Conservation (phyloP, 2,113 vertebrate genomes). For the Callospermophilus lateralis region DNA sequence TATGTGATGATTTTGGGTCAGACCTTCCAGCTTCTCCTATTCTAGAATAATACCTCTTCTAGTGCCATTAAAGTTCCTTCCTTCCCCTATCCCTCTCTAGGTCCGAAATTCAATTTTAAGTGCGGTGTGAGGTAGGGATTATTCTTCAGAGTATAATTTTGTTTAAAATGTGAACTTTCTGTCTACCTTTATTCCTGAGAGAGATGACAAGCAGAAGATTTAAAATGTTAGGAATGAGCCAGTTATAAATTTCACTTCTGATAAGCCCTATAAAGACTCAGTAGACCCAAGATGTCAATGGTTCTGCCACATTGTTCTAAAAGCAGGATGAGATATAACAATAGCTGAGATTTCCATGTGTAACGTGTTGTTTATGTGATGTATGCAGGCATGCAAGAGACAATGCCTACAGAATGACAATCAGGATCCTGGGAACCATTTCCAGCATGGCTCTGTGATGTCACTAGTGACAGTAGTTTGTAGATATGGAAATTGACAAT, state of each 20-base stretch:
- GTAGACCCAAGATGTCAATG: not conserved
- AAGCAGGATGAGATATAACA: conserved; percentile 10
- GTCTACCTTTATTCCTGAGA: not conserved
- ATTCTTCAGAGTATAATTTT: not conserved
- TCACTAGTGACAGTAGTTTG: not conserved
- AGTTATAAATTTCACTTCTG: not conserved
- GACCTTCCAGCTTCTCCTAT: not conserved
- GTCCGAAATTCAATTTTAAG: not conserved
- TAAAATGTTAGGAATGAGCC: not conserved
- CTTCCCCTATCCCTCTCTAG: not conserved
- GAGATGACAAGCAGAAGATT: not conserved
- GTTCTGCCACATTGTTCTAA: not conserved
- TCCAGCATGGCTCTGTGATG: not conserved
- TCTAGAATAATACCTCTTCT: not conserved
- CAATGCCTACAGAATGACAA: not conserved
- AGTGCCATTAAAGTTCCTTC: not conserved
- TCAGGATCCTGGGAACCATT: not conserved
- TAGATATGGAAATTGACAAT: not conserved
- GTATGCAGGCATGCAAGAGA: not conserved
- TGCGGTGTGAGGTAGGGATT: conserved; percentile 68
- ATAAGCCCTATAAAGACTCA: not conserved
- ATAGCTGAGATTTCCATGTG: not conserved
- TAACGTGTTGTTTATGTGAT: not conserved
- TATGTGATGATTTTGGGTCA: not conserved
- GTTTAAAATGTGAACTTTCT: conserved; percentile 50